Evolutionary conservation across 1,140 invertebrate genomes (phyloP).

Genomic region (Bicyclus anynana): DNA sequence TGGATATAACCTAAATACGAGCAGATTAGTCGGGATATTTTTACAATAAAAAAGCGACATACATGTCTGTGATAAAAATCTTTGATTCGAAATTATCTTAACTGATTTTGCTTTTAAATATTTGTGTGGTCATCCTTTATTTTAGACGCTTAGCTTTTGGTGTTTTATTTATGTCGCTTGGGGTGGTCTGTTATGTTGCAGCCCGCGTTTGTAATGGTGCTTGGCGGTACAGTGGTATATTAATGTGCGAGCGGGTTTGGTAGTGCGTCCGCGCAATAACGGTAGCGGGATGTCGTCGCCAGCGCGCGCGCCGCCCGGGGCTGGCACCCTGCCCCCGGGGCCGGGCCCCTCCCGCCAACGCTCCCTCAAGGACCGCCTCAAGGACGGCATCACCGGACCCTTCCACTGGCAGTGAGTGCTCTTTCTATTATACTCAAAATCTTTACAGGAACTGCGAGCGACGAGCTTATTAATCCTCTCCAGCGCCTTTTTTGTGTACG

Average conservation of each 20-base stretch:
- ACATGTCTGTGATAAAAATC: neutral
- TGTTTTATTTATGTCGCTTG: constrained; percentile 53
- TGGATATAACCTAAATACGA: too few species aligned
- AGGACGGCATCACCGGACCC: constrained; percentile 85
- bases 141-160: constrained; percentile 43
- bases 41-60: too few species aligned
- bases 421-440: constrained; percentile 21
- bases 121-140: neutral
- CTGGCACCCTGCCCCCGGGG: constrained; percentile 71
- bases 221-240: constrained; percentile 54
- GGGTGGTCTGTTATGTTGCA: constrained; percentile 56
- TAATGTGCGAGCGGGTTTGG: constrained; percentile 41
- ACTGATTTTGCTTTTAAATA: neutral
- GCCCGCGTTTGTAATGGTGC: constrained; percentile 63
- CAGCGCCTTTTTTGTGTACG: constrained; percentile 13
- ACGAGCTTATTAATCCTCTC: neutral
- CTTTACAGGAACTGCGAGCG: constrained; percentile 13
- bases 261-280: constrained; percentile 38
- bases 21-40: too few species aligned
- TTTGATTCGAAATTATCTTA: neutral
- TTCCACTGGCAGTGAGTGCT: constrained; percentile 87
- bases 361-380: constrained; percentile 83
- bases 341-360: constrained; percentile 81
- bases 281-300: constrained; percentile 58
- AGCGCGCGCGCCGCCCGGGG: constrained; percentile 64